These are phyloP conservation scores for Aphis gossypii DNA, from an alignment of 1,140 invertebrate species.

Conservation along the genomic window DNA sequence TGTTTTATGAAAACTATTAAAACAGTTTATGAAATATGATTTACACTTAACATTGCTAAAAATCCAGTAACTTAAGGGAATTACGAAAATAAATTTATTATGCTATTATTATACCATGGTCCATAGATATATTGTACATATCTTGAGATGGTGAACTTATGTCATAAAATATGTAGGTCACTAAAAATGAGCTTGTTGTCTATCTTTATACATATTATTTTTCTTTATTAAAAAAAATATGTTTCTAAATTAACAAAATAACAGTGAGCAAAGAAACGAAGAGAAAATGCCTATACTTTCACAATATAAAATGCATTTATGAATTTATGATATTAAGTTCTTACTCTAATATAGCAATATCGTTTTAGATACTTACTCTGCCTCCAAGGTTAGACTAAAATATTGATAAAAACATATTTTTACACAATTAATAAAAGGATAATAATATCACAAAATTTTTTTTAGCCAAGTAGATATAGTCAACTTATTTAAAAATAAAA, in stretches of 20 bases:
- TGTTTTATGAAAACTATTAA: background rate
- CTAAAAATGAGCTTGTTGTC: background rate
- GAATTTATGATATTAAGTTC: constrained; percentile 18
- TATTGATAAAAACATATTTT: background rate
- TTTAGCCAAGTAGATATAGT: background rate
- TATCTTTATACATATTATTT: constrained; percentile 29
- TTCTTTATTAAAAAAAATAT: constrained; percentile 52
- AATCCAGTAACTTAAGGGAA: background rate
- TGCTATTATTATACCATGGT: background rate
- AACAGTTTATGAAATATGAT: background rate
- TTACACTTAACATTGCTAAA: background rate
- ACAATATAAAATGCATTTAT: constrained; percentile 17
- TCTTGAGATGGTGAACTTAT: background rate
- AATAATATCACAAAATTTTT: background rate
- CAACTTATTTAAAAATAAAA: background rate
- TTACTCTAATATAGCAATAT: background rate
- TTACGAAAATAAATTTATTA: constrained; percentile 17
- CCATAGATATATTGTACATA: background rate
- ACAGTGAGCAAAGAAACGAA: background rate
- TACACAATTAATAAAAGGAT: background rate
- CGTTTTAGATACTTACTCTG: constrained; percentile 43
- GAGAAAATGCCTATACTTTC: background rate
- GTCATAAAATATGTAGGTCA: constrained; percentile 40
- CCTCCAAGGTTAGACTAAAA: constrained; percentile 50
- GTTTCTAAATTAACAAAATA: constrained; percentile 43